Percentiles rank a stretch among this genome's conserved stretches.
Conservation (phyloP, 2,113 vertebrate species). For the Aspiorhynchus laticeps region DNA sequence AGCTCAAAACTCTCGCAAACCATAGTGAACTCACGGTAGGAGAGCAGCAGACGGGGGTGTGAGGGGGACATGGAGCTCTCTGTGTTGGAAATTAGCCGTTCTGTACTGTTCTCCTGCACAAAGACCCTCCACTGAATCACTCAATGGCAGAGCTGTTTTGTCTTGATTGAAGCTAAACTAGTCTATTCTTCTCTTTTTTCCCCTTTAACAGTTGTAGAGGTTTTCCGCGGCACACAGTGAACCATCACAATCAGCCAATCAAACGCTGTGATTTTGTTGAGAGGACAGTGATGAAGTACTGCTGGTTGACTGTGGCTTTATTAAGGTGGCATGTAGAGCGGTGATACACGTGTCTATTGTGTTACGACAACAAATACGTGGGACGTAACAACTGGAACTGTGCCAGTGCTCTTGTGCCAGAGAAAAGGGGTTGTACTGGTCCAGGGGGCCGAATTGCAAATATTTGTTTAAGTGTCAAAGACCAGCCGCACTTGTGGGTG, state of each 20-base stretch:
- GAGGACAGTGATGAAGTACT: slow-evolving; percentile 17
- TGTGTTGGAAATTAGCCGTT: slow-evolving; percentile 13
- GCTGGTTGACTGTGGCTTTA: slow-evolving; percentile 36
- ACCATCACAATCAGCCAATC: slow-evolving; percentile 38
- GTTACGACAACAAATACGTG: no score
- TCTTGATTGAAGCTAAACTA: background rate
- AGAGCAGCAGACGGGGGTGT: background rate
- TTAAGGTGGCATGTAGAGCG: slow-evolving; percentile 22
- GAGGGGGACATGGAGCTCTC: background rate
- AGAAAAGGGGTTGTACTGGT: background rate
- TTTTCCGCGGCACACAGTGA: background rate
- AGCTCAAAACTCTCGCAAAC: slow-evolving; percentile 19
- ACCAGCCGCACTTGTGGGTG: slow-evolving; percentile 51
- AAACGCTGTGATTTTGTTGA: slow-evolving; percentile 13
- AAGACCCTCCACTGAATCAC: slow-evolving; percentile 19
- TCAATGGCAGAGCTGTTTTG: slow-evolving; percentile 10
- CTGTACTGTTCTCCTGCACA: background rate
- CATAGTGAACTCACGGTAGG: slow-evolving; percentile 12
- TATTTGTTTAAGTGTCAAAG: slow-evolving; percentile 60
- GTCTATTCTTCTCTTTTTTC: background rate
- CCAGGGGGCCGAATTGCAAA: slow-evolving; percentile 41
- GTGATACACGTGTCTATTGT: slow-evolving; percentile 33
- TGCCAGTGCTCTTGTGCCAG: slow-evolving; percentile 34
- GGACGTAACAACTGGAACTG: no score
- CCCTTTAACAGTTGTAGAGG: slow-evolving; percentile 4